Conservation (phyloP, 2,797 vertebrate genomes). For the Gymnopithys bicolor region DNA sequence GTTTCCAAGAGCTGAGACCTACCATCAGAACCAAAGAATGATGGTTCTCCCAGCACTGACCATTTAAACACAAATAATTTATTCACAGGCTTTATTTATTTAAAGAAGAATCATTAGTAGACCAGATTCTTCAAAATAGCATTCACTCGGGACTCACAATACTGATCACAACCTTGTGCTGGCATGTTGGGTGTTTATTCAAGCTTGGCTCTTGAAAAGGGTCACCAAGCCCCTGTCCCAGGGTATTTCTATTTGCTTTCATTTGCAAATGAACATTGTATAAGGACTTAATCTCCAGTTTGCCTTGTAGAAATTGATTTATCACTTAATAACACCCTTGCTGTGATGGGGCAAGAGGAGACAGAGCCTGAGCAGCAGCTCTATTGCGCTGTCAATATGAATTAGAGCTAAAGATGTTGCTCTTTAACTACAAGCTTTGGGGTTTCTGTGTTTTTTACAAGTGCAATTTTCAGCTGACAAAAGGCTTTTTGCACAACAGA, state of each 20-base stretch:
- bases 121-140: neutral
- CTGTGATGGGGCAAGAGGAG: constrained; percentile 13
- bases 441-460: constrained; percentile 28
- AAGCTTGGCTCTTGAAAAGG: neutral
- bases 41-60: neutral
- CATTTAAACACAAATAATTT: neutral
- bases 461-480: constrained; percentile 62
- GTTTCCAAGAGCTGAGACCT: neutral
- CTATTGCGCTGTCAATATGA: constrained; percentile 52
- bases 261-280: constrained; percentile 26
- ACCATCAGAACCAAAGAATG: neutral
- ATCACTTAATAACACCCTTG: constrained; percentile 50
- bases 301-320: constrained; percentile 60
- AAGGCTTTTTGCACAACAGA: constrained; percentile 54
- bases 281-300: constrained; percentile 35
- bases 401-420: constrained; percentile 61
- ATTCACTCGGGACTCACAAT: neutral
- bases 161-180: neutral
- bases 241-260: constrained; percentile 35
- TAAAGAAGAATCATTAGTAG: neutral
- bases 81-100: neutral
- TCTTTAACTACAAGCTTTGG: constrained; percentile 43
- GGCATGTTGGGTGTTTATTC: neutral
- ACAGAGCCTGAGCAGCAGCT: constrained; percentile 28
- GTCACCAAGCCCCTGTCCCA: neutral